These are phyloP conservation scores for Lamellibrachia satsuma DNA, from an alignment of 2,888 invertebrate genomes.

Conservation along the genomic window DNA sequence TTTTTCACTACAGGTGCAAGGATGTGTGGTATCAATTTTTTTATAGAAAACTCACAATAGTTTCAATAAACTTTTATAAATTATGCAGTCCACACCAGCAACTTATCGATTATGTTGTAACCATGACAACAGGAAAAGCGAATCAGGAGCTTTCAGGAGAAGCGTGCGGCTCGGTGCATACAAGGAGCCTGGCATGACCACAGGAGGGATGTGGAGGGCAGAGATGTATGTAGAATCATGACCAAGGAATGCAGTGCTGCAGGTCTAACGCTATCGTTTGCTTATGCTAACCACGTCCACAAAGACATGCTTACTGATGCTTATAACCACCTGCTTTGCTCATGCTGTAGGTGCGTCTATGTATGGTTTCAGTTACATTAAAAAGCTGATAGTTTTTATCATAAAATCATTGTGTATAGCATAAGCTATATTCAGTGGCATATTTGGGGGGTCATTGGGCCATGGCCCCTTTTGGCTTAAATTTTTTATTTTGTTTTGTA, in stretches of 20 bases:
- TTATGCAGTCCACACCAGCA: neutral
- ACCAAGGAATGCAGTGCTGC: neutral
- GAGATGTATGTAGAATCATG: neutral
- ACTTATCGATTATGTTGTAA: neutral
- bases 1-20: too few species aligned
- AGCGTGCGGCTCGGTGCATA: conserved; percentile 55
- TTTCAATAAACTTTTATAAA: too few species aligned
- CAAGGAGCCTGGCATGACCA: conserved; percentile 56
- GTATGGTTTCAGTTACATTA: too few species aligned
- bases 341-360: too few species aligned
- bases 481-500: too few species aligned
- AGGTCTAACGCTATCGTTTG: neutral
- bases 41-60: neutral
- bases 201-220: conserved; percentile 46
- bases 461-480: too few species aligned
- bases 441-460: too few species aligned
- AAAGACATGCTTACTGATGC: too few species aligned
- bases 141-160: conserved; percentile 41
- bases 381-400: too few species aligned
- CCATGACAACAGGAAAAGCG: conserved; percentile 29
- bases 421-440: too few species aligned
- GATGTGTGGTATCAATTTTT: neutral
- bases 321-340: too few species aligned
- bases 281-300: neutral
- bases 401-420: too few species aligned